These are phyloP conservation scores for Cheilosia pagana DNA, from an alignment of 2,888 invertebrate species.

Conservation along the genomic window DNA sequence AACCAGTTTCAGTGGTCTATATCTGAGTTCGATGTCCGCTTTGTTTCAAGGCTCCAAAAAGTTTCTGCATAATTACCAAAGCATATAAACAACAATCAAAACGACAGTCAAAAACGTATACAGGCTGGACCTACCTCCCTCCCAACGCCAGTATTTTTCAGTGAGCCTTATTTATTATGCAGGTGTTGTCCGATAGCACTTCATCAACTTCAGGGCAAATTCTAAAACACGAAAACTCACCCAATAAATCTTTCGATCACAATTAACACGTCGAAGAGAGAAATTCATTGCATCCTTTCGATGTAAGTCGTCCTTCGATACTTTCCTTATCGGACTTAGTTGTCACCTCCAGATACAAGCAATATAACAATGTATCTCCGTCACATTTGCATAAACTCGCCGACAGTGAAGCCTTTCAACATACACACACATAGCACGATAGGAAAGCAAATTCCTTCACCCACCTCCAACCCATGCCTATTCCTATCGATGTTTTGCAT, in stretches of 20 bases:
- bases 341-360: conserved; percentile 48
- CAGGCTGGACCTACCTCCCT: no score
- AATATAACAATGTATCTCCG: conserved; percentile 44
- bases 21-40: no score
- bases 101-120: no score
- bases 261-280: conserved; percentile 12
- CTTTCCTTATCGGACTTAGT: conserved; percentile 55
- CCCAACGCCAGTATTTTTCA: not conserved
- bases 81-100: no score
- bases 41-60: no score
- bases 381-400: conserved; percentile 47
- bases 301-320: conserved; percentile 24
- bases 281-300: not conserved
- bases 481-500: conserved; percentile 63
- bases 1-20: no score
- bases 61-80: no score
- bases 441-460: conserved; percentile 1
- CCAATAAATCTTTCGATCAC: conserved; percentile 33
- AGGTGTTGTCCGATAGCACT: not conserved
- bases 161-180: not conserved
- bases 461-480: not conserved
- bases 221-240: not conserved
- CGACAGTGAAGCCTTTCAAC: not conserved
- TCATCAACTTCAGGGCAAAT: conserved; percentile 8
- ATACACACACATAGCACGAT: conserved; percentile 11